phyloP scores from a whole-genome alignment of 2,113 vertebrate genomes.

The Podilymbus podiceps region DNA sequence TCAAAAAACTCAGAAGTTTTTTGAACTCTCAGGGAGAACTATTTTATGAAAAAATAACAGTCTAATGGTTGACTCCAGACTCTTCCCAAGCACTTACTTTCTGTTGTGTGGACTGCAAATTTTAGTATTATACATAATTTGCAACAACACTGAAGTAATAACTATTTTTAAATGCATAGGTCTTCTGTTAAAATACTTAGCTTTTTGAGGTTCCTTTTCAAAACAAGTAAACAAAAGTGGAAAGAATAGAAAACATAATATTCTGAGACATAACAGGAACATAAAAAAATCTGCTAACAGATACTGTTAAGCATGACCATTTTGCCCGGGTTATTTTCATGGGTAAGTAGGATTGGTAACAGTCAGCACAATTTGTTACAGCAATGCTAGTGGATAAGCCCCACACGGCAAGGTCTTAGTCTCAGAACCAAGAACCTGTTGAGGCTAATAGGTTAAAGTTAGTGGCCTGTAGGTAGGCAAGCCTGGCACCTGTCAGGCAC shows the following conservation, averaged over 20 bases:
- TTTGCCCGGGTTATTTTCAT: background rate
- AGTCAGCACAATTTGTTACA: background rate
- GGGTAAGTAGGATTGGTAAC: background rate
- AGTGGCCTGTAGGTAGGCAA: background rate
- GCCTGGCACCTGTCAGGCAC: background rate
- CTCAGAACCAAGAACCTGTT: background rate
- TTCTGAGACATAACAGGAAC: background rate
- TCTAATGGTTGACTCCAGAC: background rate
- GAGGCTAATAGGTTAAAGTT: background rate
- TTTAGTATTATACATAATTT: background rate
- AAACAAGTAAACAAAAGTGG: background rate
- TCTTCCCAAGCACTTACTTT: background rate
- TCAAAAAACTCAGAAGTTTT: conserved; percentile 28
- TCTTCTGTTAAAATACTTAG: background rate
- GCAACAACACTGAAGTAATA: background rate
- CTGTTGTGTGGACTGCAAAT: background rate
- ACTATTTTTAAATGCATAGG: background rate
- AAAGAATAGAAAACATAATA: background rate
- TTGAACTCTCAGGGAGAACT: background rate
- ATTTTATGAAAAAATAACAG: background rate
- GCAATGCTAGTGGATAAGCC: background rate
- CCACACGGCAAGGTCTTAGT: background rate
- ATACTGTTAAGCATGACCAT: background rate
- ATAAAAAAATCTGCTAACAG: background rate
- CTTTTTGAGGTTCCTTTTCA: background rate